A percentile compares a stretch with the other conserved stretches of the same genome.
phyloP scores from a whole-genome alignment of 2,888 invertebrate species.

The Anaspis maculata region DNA sequence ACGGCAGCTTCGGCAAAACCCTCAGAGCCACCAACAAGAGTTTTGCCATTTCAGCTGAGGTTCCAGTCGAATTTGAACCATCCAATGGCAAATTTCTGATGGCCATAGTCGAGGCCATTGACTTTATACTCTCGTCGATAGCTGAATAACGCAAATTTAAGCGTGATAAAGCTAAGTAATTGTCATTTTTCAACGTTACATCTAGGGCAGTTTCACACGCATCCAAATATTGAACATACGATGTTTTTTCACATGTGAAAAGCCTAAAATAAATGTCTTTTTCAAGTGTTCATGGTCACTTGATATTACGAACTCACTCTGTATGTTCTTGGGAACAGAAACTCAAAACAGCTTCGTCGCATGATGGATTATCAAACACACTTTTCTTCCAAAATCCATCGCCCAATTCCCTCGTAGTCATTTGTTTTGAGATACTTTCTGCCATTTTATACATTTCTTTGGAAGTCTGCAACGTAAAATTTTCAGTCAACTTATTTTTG shows the following conservation, averaged over 20 bases:
- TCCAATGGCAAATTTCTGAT: slow-evolving; percentile 46
- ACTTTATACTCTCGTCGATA: slow-evolving; percentile 48
- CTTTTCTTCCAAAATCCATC: slow-evolving; percentile 45
- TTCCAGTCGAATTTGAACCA: slow-evolving; percentile 28
- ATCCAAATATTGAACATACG: slow-evolving; percentile 46
- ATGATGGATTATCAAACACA: slow-evolving; percentile 42
- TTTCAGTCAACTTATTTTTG: slow-evolving; percentile 1
- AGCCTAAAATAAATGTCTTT: slow-evolving; percentile 22
- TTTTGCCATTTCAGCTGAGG: slow-evolving; percentile 44
- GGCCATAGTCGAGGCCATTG: slow-evolving; percentile 46
- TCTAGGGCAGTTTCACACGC: slow-evolving; percentile 47
- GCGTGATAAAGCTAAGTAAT: slow-evolving; percentile 24
- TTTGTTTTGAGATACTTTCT: slow-evolving; percentile 40
- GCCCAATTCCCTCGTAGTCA: slow-evolving; percentile 45
- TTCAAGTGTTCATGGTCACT: neutral
- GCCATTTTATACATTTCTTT: slow-evolving; percentile 45
- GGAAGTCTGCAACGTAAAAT: slow-evolving; percentile 4
- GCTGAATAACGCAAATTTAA: slow-evolving; percentile 37
- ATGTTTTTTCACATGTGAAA: slow-evolving; percentile 46
- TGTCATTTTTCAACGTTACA: slow-evolving; percentile 31
- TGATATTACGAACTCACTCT: slow-evolving; percentile 35
- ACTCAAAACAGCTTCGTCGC: slow-evolving; percentile 40
- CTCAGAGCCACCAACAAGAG: slow-evolving; percentile 48
- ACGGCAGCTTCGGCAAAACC: slow-evolving; percentile 50
- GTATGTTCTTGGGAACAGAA: slow-evolving; percentile 45